Base-by-base conservation (phyloP, 2,888 invertebrate genomes). In the Gnatocerus cornutus region DNA sequence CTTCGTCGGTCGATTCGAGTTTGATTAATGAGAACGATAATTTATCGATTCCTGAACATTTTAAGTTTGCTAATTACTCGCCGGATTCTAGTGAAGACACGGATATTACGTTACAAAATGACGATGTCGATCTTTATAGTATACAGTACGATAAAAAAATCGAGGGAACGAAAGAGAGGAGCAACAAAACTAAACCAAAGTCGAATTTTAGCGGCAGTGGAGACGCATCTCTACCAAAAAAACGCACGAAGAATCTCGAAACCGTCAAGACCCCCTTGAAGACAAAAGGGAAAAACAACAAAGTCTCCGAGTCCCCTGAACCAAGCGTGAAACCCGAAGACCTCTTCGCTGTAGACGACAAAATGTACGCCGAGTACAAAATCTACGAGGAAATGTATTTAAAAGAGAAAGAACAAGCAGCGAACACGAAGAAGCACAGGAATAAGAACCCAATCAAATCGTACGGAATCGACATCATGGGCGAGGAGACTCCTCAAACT, bases 11-110 rank as follows among this genome's bases (percentile, higher is more conserved):
- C 70, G 89, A 90, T 80, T 89, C 89, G 27, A 85, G 87, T 76
- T 85, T 92, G 67, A 92, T 92, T 67, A 92, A 92, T 82, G 90
- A 90, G 84, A 90, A 89, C 81, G 91, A 92, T 82, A 91, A 91
- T 84, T 85, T 92, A 55, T 88, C 90, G 12, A 89, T 91, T 55
- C 84, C 84, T 9, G 83, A 83, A 41, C 74, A 81, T 74, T 75
- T 79, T 33, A 72, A 75, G 64, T 61, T 72, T 8, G 79, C 80
- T 59, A 75, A 79, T 52, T 76, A 73, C 33, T 82, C 82, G 7
- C 80, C 82, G 0, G 76, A 75, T 16, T 79, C 79, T n/a, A 78
- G 77, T 7, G 53, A 43, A 16, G 79, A 78, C 67, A 79, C 78
- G 5, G 76, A 77, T 43, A 72, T 68, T 12, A 78, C 77, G 3